A percentile compares a stretch with the other conserved stretches of the same genome.
These are phyloP conservation scores for Falco columbarius DNA, from an alignment of 2,797 vertebrate genomes.

Conservation along the genomic window DNA sequence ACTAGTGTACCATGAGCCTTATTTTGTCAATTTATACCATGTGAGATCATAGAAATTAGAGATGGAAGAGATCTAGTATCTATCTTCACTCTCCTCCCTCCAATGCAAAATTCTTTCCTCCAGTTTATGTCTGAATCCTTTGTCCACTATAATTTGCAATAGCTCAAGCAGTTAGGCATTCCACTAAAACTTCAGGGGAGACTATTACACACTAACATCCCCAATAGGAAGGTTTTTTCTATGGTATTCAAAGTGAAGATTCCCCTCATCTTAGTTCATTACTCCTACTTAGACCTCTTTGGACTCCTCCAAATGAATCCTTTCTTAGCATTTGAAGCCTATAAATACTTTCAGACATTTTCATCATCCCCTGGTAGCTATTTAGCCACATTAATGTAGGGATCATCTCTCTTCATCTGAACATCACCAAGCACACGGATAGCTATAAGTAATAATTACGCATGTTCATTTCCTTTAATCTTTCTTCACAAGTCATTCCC, in stretches of 20 bases:
- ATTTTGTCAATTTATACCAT: conserved; percentile 45
- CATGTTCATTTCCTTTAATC: conserved; percentile 60
- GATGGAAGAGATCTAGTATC: conserved; percentile 3
- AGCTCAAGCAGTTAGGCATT: background rate
- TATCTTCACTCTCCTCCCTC: background rate
- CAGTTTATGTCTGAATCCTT: background rate
- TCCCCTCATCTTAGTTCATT: conserved; percentile 43
- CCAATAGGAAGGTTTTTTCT: background rate
- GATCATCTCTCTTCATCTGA: conserved; percentile 59
- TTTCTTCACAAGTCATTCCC: conserved; percentile 53
- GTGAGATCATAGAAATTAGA: conserved; percentile 24
- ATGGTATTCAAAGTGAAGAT: background rate
- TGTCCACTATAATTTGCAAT: background rate
- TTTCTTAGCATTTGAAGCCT: conserved; percentile 39
- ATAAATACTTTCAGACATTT: conserved; percentile 52
- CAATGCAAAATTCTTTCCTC: background rate
- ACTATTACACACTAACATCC: background rate
- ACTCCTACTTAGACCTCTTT: conserved; percentile 43
- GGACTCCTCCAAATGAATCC: conserved; percentile 40
- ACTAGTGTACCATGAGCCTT: conserved; percentile 13
- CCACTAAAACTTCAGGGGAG: background rate
- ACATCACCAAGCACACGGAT: conserved; percentile 19
- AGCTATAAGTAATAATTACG: conserved; percentile 59
- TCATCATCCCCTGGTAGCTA: conserved; percentile 40
- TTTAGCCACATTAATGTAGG: conserved; percentile 52